A percentile compares a stretch with the other conserved stretches of the same genome.
These are phyloP conservation scores for Zaprionus obscuricornis DNA, from an alignment of 2,888 invertebrate species.

Conservation along the genomic window DNA sequence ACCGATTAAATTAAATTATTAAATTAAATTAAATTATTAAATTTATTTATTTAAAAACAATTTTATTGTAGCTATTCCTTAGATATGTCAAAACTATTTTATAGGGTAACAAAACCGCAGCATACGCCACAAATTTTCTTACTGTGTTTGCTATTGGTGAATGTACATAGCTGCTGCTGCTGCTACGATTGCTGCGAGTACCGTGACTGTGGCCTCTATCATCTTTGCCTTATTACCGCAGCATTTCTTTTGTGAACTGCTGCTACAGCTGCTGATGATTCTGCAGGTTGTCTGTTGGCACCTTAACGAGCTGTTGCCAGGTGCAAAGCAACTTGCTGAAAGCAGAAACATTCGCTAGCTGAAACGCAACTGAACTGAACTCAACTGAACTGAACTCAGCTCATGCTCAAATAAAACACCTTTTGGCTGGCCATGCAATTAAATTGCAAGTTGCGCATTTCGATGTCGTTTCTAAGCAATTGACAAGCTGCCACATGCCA, in stretches of 20 bases:
- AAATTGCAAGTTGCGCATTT: conserved; percentile 58
- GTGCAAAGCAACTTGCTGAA: conserved; percentile 7
- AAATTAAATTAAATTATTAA: no score
- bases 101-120: conserved; percentile 43
- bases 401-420: neutral
- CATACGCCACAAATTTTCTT: conserved; percentile 48
- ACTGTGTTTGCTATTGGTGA: conserved; percentile 23
- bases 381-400: neutral
- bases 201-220: conserved; percentile 42
- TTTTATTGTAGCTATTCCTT: neutral
- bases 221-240: conserved; percentile 69
- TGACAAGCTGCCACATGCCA: conserved; percentile 70
- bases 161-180: conserved; percentile 3
- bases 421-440: conserved; percentile 61
- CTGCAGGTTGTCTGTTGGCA: conserved; percentile 23
- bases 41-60: no score
- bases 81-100: neutral
- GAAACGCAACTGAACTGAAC: conserved; percentile 17
- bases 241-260: conserved; percentile 51
- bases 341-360: neutral
- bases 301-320: conserved; percentile 60
- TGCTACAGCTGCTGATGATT: conserved; percentile 14
- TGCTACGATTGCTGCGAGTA: neutral
- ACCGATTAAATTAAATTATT: no score
- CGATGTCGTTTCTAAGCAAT: conserved; percentile 63